Evolutionary conservation across 2,797 vertebrate genomes (phyloP).

Genomic region (Sebastes reedi): DNA sequence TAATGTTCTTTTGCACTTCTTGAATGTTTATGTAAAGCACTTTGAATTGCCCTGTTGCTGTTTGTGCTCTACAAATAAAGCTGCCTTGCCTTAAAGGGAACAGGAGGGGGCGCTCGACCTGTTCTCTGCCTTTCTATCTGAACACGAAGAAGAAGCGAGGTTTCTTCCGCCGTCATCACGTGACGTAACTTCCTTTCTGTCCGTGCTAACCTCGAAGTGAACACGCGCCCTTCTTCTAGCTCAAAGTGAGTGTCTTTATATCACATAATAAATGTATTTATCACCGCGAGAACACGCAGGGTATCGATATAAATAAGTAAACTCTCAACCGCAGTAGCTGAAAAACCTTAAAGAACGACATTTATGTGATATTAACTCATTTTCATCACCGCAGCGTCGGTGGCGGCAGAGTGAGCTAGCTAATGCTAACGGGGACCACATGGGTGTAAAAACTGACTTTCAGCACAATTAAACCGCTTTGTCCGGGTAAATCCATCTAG

Average conservation of each 20-base stretch:
- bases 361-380: accelerated
- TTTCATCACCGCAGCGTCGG: background rate
- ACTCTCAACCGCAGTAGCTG: accelerated
- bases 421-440: background rate
- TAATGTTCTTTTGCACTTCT: too few species aligned
- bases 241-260: slow-evolving; percentile 75
- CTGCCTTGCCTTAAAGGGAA: too few species aligned
- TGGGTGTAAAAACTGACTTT: background rate
- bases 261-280: background rate
- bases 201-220: slow-evolving; percentile 58
- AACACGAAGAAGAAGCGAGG: slow-evolving; percentile 53
- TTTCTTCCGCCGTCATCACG: slow-evolving; percentile 19
- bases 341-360: accelerated
- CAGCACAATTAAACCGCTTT: accelerated
- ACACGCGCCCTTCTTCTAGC: slow-evolving; percentile 66
- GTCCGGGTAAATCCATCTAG: accelerated
- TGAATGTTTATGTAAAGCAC: too few species aligned
- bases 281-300: accelerated
- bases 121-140: background rate
- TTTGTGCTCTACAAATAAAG: too few species aligned
- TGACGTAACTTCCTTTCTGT: slow-evolving; percentile 76
- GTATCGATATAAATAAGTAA: background rate
- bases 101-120: slow-evolving; percentile 6
- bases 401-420: slow-evolving; percentile 12
- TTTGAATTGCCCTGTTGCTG: too few species aligned